Evolutionary conservation across 2,797 vertebrate genomes (phyloP), one percentile per base, ranked within the genome.

Genomic region (Premnoplex brunnescens): DNA sequence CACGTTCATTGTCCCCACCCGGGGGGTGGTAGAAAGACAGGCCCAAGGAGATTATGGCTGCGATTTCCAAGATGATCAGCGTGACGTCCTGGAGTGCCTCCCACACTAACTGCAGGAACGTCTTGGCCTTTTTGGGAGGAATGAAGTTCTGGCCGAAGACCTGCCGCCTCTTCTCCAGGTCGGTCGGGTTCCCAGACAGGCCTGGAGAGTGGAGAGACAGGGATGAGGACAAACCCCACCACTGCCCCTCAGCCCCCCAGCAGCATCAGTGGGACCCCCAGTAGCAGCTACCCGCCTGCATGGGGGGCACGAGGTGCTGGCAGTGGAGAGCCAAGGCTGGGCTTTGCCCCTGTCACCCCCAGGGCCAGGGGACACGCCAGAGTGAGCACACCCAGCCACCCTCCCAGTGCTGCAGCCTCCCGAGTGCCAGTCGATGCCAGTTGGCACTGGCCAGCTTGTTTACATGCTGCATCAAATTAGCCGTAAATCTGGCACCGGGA

Each of bases 41-140:
- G 56, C 98, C 98, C 88, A 99, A 96, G 24, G 99, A 99, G 97
- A 99, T 99, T 97, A 99, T 98, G 97, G 99, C 99, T 34, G 99
- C 99, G 2, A 99, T 98, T 97, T 99, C 99, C 97, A 99, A 97
- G 95, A 99, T 99, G 94, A 99, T 99, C 48, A 99, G 98, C 0
- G 99, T 99, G 91, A 99, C 99, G 37, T 99, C 99, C 97, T 99
- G 99, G 84, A 99, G 98, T 4, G 99, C 99, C 96, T 99, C 99
- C 99, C 99, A 99, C 93, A 99, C 99, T 97, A 99, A 98, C 97
- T 99, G 98, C 97, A 99, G 97, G 98, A 99, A 99, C 3, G 99
- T 99, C 98, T 99, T 99, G 91, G 99, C 41, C 97, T 99, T 99
- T 94, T 99, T 99, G 3, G 99, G 99, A 34, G 99, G 99, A 67